Evolutionary conservation across 1,140 invertebrate species (phyloP).

Genomic region (Drosophila santomea): DNA sequence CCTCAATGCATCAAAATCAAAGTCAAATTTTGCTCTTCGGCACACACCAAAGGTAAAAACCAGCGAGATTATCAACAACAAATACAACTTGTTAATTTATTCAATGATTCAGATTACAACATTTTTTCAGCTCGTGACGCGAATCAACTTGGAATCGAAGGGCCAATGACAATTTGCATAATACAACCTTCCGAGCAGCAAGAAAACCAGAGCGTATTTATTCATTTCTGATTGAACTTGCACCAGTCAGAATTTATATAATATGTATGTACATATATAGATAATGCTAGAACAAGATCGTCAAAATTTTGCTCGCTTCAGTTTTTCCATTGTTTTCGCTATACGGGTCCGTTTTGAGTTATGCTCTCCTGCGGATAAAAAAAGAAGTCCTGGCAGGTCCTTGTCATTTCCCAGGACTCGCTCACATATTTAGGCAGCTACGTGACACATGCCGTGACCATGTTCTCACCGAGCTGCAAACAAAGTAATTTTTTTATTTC

Average conservation of each 20-base stretch:
- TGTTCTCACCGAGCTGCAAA: constrained; percentile 44
- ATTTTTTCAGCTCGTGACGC: constrained; percentile 38
- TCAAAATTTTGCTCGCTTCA: constrained; percentile 24
- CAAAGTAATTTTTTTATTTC: constrained; percentile 68
- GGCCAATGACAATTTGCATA: constrained; percentile 60
- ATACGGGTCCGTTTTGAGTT: no score
- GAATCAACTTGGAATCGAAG: constrained; percentile 31
- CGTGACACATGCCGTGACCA: constrained; percentile 71
- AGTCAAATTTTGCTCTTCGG: constrained; percentile 36
- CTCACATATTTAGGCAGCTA: constrained; percentile 68
- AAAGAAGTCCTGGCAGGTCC: constrained; percentile 12
- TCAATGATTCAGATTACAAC: constrained; percentile 62
- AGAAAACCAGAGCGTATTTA: constrained; percentile 46
- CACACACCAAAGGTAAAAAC: constrained; percentile 13
- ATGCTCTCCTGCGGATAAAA: constrained; percentile 5
- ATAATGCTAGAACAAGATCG: no score
- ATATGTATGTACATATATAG: no score
- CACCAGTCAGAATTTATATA: constrained; percentile 7
- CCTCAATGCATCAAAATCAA: constrained; percentile 49
- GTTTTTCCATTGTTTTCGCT: constrained; percentile 56
- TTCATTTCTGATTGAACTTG: constrained; percentile 60
- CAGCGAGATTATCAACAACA: constrained; percentile 22
- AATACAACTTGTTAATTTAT: constrained; percentile 65
- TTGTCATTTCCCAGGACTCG: constrained; percentile 65
- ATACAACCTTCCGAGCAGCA: constrained; percentile 17